A percentile compares a stretch with the other conserved stretches of the same genome.
These are phyloP conservation scores for Engraulis encrasicolus DNA, from an alignment of 2,113 vertebrate genomes.

Conservation along the genomic window DNA sequence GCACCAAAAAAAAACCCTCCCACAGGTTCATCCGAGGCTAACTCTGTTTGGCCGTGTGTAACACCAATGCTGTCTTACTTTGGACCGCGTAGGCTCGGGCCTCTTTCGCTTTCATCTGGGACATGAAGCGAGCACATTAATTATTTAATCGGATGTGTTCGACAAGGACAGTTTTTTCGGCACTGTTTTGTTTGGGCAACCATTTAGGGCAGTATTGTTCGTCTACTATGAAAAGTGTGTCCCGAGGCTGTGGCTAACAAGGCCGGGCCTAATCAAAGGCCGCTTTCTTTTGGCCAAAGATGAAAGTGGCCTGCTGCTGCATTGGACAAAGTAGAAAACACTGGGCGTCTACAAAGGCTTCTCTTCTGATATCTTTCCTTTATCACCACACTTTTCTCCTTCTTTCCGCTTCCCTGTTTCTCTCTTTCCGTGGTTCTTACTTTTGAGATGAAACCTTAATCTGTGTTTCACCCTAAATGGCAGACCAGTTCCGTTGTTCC, in stretches of 20 bases:
- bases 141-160: not conserved
- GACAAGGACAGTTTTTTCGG: not conserved
- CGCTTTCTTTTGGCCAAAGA: not conserved
- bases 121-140: not conserved
- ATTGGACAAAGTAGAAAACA: constrained; percentile 19
- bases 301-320: not conserved
- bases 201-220: not conserved
- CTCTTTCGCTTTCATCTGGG: not conserved
- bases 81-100: not conserved
- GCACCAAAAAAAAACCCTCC: not conserved
- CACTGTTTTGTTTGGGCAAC: not conserved
- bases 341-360: not conserved
- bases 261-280: constrained; percentile 5
- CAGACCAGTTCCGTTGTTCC: not conserved
- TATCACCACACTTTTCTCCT: not conserved
- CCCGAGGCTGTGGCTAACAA: not conserved
- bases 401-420: not conserved
- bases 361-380: not conserved
- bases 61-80: not conserved
- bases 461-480: not conserved
- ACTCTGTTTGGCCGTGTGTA: not conserved
- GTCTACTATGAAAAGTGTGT: not conserved
- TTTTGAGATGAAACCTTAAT: not conserved
- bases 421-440: not conserved
- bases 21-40: not conserved